Base-by-base conservation (phyloP, 2,888 invertebrate species). In the Drosophila niveifrons region DNA sequence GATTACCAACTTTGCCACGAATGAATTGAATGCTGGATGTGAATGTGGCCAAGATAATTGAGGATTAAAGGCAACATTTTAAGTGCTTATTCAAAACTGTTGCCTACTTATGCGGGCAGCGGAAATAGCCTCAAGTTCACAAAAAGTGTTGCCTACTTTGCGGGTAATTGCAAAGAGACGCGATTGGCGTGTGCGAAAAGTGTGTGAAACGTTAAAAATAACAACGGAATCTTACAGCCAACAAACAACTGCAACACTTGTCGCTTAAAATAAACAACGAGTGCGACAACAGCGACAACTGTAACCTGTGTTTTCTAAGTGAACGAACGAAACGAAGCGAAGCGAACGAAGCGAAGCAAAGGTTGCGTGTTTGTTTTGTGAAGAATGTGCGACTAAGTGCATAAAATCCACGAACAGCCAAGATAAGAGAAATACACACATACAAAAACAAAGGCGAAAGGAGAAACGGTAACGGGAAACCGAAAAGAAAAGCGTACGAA, bases 351-450 rank as follows among this genome's bases (percentile, higher is more conserved):
- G 23, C 23, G 23, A 23, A 23, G 23, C 39, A 62, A 74, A 78
- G 75, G 75, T 74, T 74, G 74, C 58, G 65, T 75, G 75, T 70
- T 63, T 78, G 65, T 63, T 62, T 65, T 53, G 65, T 46, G 57
- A 59, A 62, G 69, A 74, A 83, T 83, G 86, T 69, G 86, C 67
- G 69, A 75, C 72, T 83, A 75, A 82, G 84, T 86, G 81, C 78
- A 78, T 70, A 52, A 86, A 83, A 83, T 72, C 72, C 77, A 53
- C 68, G 43, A 71, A 57, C 46, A 65, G 29, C 41, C 53, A 17
- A 55, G 44, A 44, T 44, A 46, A 41, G 29, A 31, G 62, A 53
- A 50, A 50, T 58, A 62, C 36, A 36, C 2, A 47, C n/a, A n/a
- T n/a, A n/a, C n/a, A n/a, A n/a, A n/a, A n/a, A n/a, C n/a, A 56